Base-by-base conservation (phyloP, 1,140 invertebrate species). In the Rhopalosiphum maidis region DNA sequence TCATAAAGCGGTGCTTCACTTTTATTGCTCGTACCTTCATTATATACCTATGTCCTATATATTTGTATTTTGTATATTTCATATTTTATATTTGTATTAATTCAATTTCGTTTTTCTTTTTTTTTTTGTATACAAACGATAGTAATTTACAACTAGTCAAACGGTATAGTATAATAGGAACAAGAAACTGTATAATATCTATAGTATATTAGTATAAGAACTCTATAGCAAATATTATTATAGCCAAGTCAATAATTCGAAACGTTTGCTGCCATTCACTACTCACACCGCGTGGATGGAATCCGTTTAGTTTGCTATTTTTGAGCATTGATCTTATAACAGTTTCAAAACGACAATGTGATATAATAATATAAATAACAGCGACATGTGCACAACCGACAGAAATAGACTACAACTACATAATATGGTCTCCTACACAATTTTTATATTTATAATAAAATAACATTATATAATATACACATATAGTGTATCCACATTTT, bases 401-500 rank as follows among this genome's bases (percentile, higher is more conserved):
- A 6, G 55, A 93, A 93, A 93, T 93, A 93, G 82, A 93, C 82
- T 86, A 54, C 60, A 15, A 11, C 82, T 23, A 46, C 35, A 88
- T 54, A 88, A 88, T 37, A 83, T n/a, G 21, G 35, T 86, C 82
- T 41, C 91, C 91, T 83, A 93, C 91, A 85, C 48, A 22, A 85
- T 93, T 85, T 93, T 51, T 93, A 93, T 93, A 85, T 83, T 93
- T 93, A 85, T 86, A 91, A 91, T 91, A 68, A 37, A 86, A 77
- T n/a, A 30, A 89, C 48, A 54, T 37, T 35, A 88, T 88, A 88
- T 22, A 23, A 51, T 35, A 51, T 51, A 23, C 9, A 86, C 41
- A 86, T 25, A 43, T 43, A 15, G 41, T 68, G 30, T 68, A 68
- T 21, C 6, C 60, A 35, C 15, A n/a, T 77, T 77, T 77, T n/a